A percentile compares a stretch with the other conserved stretches of the same genome.
Conservation (phyloP, 2,888 invertebrate species). For the Himalopsyche japonica region DNA sequence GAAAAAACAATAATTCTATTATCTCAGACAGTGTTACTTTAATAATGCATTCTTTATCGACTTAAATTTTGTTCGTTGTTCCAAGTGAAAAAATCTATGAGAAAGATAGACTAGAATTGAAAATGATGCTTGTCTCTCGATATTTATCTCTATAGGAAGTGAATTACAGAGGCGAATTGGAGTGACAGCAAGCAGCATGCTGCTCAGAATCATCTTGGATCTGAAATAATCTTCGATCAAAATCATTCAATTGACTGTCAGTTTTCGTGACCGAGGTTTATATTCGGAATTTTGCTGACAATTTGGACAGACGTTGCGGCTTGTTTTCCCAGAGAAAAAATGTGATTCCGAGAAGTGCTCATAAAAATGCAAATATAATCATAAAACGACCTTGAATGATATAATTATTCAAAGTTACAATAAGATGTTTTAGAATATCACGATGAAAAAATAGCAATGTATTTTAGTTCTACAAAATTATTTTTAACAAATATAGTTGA, state of each 20-base stretch:
- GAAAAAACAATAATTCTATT: too few species aligned
- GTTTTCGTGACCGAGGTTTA: not conserved
- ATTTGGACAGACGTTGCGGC: not conserved
- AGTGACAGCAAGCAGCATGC: not conserved
- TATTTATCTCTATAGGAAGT: not conserved
- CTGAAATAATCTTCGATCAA: not conserved
- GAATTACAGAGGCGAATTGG: not conserved
- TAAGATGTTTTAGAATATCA: not conserved
- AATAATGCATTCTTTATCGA: too few species aligned
- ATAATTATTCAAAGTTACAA: not conserved
- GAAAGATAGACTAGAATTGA: too few species aligned
- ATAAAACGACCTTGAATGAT: not conserved
- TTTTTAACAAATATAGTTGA: too few species aligned
- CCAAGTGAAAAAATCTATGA: too few species aligned
- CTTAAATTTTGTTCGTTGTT: too few species aligned
- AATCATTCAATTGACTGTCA: not conserved
- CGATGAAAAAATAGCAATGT: too few species aligned
- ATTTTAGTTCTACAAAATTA: too few species aligned
- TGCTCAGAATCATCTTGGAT: not conserved
- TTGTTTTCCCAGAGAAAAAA: not conserved
- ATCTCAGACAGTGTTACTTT: too few species aligned
- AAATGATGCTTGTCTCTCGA: not conserved
- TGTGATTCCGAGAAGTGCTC: not conserved
- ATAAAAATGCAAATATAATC: not conserved
- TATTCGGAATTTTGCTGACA: not conserved